These are phyloP conservation scores for Eremophila alpestris DNA, from an alignment of 2,797 vertebrate species.

Conservation along the genomic window DNA sequence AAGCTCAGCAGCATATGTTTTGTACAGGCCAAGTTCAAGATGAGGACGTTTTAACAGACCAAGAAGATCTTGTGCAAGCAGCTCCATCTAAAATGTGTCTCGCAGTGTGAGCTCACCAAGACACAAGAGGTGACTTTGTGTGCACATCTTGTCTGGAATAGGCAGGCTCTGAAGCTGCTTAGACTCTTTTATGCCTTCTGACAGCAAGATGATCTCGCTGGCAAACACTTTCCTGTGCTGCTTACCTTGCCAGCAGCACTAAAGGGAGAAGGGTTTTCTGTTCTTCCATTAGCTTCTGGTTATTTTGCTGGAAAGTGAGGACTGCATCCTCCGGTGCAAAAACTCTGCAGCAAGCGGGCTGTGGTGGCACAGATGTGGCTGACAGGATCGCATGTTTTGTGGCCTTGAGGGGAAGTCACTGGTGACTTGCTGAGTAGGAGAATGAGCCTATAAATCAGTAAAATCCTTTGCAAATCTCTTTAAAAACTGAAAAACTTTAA, in stretches of 20 bases:
- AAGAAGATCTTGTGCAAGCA: not conserved
- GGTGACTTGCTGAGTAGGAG: not conserved
- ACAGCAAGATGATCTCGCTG: not conserved
- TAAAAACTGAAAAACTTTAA: not conserved
- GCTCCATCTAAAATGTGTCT: not conserved
- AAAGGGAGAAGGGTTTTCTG: not conserved
- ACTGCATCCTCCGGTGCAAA: accelerated
- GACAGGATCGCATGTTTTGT: not conserved
- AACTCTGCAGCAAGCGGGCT: accelerated
- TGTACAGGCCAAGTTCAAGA: not conserved
- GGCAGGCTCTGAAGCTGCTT: not conserved
- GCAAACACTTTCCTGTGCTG: not conserved
- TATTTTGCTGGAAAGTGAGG: not conserved
- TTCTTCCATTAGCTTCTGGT: not conserved
- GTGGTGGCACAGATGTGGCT: not conserved
- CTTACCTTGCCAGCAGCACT: not conserved
- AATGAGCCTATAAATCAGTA: not conserved
- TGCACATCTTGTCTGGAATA: not conserved
- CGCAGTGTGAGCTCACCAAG: not conserved
- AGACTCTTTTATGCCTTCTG: not conserved
- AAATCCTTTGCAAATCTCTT: not conserved
- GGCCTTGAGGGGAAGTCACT: not conserved
- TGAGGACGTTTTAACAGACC: not conserved
- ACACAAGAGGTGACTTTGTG: not conserved
- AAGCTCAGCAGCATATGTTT: not conserved